These are phyloP conservation scores for Exephanes ischioxanthus DNA, from an alignment of 2,888 invertebrate genomes.

Conservation along the genomic window DNA sequence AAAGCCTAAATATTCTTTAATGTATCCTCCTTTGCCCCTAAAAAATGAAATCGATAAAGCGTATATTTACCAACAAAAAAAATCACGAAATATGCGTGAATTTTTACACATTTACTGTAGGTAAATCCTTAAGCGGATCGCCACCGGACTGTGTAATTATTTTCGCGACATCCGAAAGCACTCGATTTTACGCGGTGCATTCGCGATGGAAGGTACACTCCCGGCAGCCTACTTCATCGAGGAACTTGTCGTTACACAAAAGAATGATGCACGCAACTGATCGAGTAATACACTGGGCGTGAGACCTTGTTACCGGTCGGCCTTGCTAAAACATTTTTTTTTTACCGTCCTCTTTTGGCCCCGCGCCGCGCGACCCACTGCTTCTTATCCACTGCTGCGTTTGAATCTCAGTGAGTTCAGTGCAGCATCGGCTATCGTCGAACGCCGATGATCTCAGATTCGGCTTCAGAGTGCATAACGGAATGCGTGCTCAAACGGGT, in stretches of 20 bases:
- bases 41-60: too few relatives aligned
- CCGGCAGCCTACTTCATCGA: constrained; percentile 12
- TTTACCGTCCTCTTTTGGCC: constrained; percentile 15
- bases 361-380: neutral
- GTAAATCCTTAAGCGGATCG: too few relatives aligned
- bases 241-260: neutral
- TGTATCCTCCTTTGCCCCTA: too few relatives aligned
- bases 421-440: neutral
- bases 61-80: too few relatives aligned
- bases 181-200: neutral
- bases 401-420: constrained; percentile 5
- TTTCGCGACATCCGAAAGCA: too few relatives aligned
- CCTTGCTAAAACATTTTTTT: constrained; percentile 31
- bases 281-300: neutral
- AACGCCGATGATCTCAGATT: neutral
- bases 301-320: constrained; percentile 42
- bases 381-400: neutral
- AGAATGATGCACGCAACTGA: constrained; percentile 4
- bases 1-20: too few relatives aligned
- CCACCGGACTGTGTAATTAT: too few relatives aligned
- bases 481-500: neutral
- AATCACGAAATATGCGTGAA: too few relatives aligned
- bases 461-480: neutral
- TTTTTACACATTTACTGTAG: too few relatives aligned
- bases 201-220: neutral